Evolutionary conservation across 2,797 vertebrate genomes (phyloP), one percentile per base, ranked within the genome.

Genomic region (Parambassis ranga): DNA sequence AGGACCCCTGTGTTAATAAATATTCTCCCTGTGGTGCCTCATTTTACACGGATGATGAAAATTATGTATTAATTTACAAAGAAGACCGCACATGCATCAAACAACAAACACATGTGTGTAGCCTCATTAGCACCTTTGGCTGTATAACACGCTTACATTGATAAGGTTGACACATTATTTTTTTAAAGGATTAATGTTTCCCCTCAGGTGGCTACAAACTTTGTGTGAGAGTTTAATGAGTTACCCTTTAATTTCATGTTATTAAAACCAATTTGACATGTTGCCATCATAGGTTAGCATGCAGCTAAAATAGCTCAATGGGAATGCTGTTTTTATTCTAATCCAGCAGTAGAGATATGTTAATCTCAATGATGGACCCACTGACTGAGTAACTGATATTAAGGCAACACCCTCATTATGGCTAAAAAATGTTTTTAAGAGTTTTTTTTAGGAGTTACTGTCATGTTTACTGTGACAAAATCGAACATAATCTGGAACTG

Each of bases 401-500:
- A n/a, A n/a, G n/a, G n/a, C n/a, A n/a, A n/a, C n/a, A n/a, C n/a
- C n/a, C n/a, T n/a, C n/a, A n/a, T n/a, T 3, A 3, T 10, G 11
- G n/a, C 6, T 14, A 1, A 28, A 4, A 28, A 10, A 28, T n/a
- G n/a, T n/a, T n/a, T n/a, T n/a, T 30, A 13, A 46, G 10, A 37
- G 0, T 3, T 10, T 2, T 5, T 3, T 10, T 2, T 5, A 16
- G 9, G 13, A 0, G 10, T 19, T 31, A 1, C 36, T 39, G 9
- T 53, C 8, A 22, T 41, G 19, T 27, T 18, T 4, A 16, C 22
- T 37, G 48, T n/a, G 22, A 19, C 62, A 47, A 53, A 43, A 32
- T 9, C 9, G 5, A 41, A 10, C 26, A 19, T 32, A 13, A 59
- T 35, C 18, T 24, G n/a, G 44, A 58, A 44, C 31, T 71, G 44